These are phyloP conservation scores for Tribolium madens DNA, from an alignment of 1,140 invertebrate genomes.

Conservation along the genomic window DNA sequence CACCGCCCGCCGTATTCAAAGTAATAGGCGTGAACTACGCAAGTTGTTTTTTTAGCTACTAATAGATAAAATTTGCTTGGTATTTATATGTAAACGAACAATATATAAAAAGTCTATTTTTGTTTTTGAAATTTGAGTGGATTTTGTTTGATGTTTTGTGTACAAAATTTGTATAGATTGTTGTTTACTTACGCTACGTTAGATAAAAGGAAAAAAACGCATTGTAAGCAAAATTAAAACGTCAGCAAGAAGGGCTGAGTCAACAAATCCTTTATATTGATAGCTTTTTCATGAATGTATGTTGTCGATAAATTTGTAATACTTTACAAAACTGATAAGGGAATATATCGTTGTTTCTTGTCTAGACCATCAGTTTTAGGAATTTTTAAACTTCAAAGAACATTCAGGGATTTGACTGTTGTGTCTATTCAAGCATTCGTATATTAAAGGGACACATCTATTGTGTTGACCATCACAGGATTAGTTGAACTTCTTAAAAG, in stretches of 20 bases:
- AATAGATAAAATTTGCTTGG: too few species aligned
- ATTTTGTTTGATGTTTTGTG: background rate
- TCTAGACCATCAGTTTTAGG: background rate
- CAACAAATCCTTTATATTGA: constrained; percentile 31
- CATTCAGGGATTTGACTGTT: background rate
- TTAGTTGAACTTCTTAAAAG: constrained; percentile 10
- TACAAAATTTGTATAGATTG: background rate
- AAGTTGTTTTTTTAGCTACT: background rate
- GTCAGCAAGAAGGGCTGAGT: constrained; percentile 6
- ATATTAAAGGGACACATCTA: constrained; percentile 17
- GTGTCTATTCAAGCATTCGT: background rate
- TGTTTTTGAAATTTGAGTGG: background rate
- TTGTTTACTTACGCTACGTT: constrained; percentile 21
- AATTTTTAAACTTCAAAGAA: background rate
- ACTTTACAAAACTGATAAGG: constrained; percentile 20
- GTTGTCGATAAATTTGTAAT: constrained; percentile 7
- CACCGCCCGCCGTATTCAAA: background rate
- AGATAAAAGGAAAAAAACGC: constrained; percentile 23
- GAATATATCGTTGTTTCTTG: background rate
- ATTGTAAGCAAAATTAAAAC: constrained; percentile 31
- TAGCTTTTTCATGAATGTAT: constrained; percentile 4
- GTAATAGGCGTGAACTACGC: background rate
- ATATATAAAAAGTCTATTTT: background rate
- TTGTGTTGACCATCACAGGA: constrained; percentile 1
- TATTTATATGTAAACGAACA: too few species aligned